These are phyloP conservation scores for Harmothoe impar DNA, from an alignment of 2,888 invertebrate species.

Conservation along the genomic window DNA sequence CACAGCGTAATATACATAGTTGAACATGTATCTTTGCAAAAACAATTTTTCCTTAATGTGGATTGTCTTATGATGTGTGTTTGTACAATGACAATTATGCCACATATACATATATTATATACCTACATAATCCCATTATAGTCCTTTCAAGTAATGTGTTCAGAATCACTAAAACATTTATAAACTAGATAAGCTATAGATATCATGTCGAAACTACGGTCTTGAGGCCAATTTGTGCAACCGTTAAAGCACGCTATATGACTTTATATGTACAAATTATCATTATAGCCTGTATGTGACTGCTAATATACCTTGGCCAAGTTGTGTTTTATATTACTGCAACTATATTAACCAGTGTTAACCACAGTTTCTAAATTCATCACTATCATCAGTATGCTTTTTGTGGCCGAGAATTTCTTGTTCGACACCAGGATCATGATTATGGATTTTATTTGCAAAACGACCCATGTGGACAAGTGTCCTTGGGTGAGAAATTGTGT, in stretches of 20 bases:
- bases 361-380: not conserved
- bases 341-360: not conserved
- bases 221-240: conserved; percentile 49
- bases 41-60: conserved; percentile 60
- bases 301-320: not conserved
- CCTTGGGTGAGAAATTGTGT: not conserved
- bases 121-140: conserved; percentile 12
- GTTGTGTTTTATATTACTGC: not conserved
- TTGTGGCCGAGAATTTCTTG: not conserved
- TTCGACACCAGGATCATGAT: not conserved
- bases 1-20: conserved; percentile 40
- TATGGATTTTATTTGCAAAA: not conserved
- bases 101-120: conserved; percentile 39
- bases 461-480: not conserved
- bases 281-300: not conserved
- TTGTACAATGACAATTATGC: conserved; percentile 55
- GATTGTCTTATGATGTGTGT: conserved; percentile 53
- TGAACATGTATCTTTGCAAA: conserved; percentile 62
- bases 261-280: conserved; percentile 4
- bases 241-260: conserved; percentile 9
- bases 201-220: conserved; percentile 50
- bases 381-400: not conserved
- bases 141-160: conserved; percentile 54
- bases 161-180: conserved; percentile 15
- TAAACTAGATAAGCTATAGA: conserved; percentile 43